Percentiles rank a stretch among this genome's conserved stretches.
Conservation (phyloP, 2,797 vertebrate species). For the Nannoperca australis region DNA sequence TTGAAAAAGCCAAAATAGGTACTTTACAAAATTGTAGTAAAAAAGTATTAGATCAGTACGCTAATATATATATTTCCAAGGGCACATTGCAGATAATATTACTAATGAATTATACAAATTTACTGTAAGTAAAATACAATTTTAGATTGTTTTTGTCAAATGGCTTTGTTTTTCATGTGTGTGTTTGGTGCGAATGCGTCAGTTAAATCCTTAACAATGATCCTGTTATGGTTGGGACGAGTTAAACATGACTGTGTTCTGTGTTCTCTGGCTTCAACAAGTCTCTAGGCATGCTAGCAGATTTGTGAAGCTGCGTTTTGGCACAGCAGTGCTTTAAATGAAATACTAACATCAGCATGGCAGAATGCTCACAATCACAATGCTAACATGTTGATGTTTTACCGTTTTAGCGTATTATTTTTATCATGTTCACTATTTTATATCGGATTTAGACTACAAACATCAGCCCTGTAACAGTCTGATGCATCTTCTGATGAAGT, state of each 20-base stretch:
- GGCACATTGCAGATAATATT: neutral
- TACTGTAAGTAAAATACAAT: neutral
- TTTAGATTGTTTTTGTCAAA: conserved; percentile 10
- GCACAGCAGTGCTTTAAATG: neutral
- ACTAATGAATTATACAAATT: conserved; percentile 6
- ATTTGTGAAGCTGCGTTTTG: conserved; percentile 1
- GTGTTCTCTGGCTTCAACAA: neutral
- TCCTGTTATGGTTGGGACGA: conserved; percentile 6
- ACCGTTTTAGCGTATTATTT: neutral
- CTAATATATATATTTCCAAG: neutral
- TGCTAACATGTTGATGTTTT: neutral
- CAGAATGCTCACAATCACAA: conserved; percentile 1
- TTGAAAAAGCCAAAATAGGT: conserved; percentile 31
- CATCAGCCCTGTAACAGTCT: too few relatives aligned
- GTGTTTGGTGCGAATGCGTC: conserved; percentile 1
- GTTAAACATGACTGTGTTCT: conserved; percentile 18
- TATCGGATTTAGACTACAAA: too few relatives aligned
- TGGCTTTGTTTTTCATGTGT: conserved; percentile 6
- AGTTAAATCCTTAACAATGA: conserved; percentile 18
- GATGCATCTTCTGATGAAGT: neutral
- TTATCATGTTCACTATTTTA: neutral
- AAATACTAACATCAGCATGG: neutral
- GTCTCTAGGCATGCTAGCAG: neutral
- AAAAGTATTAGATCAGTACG: neutral
- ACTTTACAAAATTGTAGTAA: conserved; percentile 23